These are phyloP conservation scores for Neodontobutis hainanensis DNA, from an alignment of 2,113 vertebrate genomes.

Conservation along the genomic window DNA sequence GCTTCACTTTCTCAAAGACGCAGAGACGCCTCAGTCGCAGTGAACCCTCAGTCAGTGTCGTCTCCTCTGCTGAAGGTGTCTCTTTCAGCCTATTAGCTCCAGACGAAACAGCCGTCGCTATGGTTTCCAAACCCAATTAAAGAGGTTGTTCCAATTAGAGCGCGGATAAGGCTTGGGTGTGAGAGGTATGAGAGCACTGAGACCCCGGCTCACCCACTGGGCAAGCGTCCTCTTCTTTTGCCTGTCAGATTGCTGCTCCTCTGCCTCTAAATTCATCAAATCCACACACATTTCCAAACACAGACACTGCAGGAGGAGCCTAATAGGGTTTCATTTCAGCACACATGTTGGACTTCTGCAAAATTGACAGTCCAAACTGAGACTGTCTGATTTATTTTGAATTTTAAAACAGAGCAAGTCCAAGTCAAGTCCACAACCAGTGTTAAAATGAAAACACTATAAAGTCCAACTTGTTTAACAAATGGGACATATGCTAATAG, in stretches of 20 bases:
- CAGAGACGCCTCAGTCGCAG: constrained; percentile 11
- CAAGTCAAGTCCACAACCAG: neutral
- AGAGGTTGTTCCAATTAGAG: constrained; percentile 49
- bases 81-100: constrained; percentile 48
- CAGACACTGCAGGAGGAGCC: neutral
- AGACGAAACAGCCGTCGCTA: constrained; percentile 37
- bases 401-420: neutral
- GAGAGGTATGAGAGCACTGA: constrained; percentile 14
- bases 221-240: constrained; percentile 10
- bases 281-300: constrained; percentile 25
- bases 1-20: neutral
- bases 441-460: neutral
- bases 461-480: neutral
- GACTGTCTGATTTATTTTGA: neutral
- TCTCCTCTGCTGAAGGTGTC: constrained; percentile 40
- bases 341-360: constrained; percentile 16
- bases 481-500: neutral
- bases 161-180: constrained; percentile 18
- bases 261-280: constrained; percentile 15
- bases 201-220: constrained; percentile 22
- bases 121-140: constrained; percentile 63
- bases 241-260: constrained; percentile 16
- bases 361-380: neutral
- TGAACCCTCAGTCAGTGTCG: constrained; percentile 4
- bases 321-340: constrained; percentile 5